Conservation (phyloP, 2,888 invertebrate genomes). For the Plebejus anna region DNA sequence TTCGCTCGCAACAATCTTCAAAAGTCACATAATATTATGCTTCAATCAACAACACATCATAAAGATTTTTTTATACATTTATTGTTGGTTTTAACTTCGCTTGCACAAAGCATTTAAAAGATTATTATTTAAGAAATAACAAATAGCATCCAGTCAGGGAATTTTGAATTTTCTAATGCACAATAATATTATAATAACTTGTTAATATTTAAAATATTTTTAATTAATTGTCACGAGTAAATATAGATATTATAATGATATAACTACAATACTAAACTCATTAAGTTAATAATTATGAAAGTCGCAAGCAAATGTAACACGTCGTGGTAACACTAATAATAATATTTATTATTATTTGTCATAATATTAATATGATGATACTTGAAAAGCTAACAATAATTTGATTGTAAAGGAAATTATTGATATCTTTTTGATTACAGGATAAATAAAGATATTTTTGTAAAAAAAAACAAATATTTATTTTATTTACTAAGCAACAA, state of each 20-base stretch:
- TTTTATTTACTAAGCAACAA: conserved; percentile 25
- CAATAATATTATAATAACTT: too few species aligned
- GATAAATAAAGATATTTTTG: conserved; percentile 12
- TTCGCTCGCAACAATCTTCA: not conserved
- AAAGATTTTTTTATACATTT: too few species aligned
- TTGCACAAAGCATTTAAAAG: not conserved
- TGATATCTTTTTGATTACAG: conserved; percentile 30
- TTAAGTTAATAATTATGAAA: not conserved
- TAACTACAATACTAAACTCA: too few species aligned
- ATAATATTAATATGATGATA: not conserved
- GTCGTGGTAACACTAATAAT: not conserved
- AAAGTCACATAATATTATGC: not conserved
- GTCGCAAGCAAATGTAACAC: not conserved
- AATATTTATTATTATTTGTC: not conserved
- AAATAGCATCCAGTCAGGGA: too few species aligned
- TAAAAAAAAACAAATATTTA: conserved; percentile 17
- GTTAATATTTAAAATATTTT: too few species aligned
- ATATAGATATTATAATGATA: too few species aligned
- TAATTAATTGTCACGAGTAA: too few species aligned
- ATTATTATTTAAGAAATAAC: too few species aligned
- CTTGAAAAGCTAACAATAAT: conserved; percentile 30
- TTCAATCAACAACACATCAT: not conserved
- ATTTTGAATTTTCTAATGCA: too few species aligned
- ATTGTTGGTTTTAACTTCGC: not conserved
- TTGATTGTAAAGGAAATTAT: conserved; percentile 5